Base-by-base conservation (phyloP, 2,888 invertebrate species). In the Acanthoscelides obtectus region DNA sequence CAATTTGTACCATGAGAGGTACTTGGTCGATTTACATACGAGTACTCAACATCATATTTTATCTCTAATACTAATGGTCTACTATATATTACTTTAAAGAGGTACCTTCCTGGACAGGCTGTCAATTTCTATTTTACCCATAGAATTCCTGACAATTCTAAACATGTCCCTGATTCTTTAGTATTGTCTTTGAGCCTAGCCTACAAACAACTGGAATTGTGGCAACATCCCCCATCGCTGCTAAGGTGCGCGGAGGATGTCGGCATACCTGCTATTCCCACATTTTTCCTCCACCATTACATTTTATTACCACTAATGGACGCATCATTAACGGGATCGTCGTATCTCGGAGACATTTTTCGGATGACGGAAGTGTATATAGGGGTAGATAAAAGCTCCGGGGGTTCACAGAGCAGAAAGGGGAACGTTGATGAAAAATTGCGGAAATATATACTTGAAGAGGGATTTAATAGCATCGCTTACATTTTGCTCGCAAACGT, bases 261-360 rank as follows among this genome's bases (percentile, higher is more conserved):
- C 5, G 45, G 12, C 17, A 6, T 45, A 45, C 5, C 45, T 45
- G 45, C 45, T 45, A 45, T 45, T 45, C 45, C 45, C 45, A 45
- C 45, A 45, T 45, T 45, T 45, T 45, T 45, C 45, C 45, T 45
- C 45, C 45, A 12, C 69, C 64, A 69, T 71, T 71, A 71, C 68
- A 67, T 71, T 71, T 71, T 71, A 71, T 71, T 71, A 67, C 63
- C 20, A 63, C 69, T 71, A 71, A 71, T 71, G 71, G 69, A 70
- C 64, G 69, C 69, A 64, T 68, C 70, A 70, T 70, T 70, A 67
- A 68, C 70, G 64, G 22, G 72, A 27, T 69, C 22, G 64, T 64
- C 21, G 75, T 75, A 73, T 74, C 71, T 72, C 71, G 66, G 45
- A 45, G 45, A 45, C 45, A 45, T 45, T 45, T 45, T 45, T 45